Base-by-base conservation (phyloP, 2,888 invertebrate genomes). In the Sceliomorpha sp. region DNA sequence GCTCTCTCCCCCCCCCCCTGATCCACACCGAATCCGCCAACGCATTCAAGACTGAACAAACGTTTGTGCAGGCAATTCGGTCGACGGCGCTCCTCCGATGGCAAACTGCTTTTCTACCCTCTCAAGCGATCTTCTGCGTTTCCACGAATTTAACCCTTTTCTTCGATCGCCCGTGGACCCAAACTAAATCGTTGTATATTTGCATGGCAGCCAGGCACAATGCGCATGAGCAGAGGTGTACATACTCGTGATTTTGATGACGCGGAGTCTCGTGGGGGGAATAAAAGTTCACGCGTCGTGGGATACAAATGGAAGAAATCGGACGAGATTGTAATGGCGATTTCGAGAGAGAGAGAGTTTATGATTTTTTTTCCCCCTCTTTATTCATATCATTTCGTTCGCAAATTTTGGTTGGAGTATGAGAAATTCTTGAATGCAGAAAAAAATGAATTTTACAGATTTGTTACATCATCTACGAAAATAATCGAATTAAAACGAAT, bases 221-320 rank as follows among this genome's bases (percentile, higher is more conserved):
- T 63, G 53, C 53, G 20, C 39, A 15, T 13, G 36, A 10, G 31
- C 44, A 59, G 29, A n/a, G 29, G 5, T 51, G 51, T 39, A 37
- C 37, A 32, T 36, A 26, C 45, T 24, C 24, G 8, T 45, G 51
- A 64, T 64, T 64, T 50, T 36, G 15, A 47, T 50, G 32, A 8
- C 29, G 13, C 32, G 24, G 9, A 20, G 27, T 40, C 37, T 64
- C 64, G 60, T 60, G 55, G 15, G 10, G 27, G 34, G 26, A 63
- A 50, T 17, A 45, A 56, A 47, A 60, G 56, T 55, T 64, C 70
- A 70, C 70, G 70, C 70, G 64, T 66, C 51, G 50, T 40, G 36
- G 40, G 45, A 36, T 59, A 64, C 31, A 70, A 70, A 64, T 64
- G 50, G 29, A 37, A 7, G 36, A 37, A 15, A 10, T 26, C n/a